Evolutionary conservation across 2,113 vertebrate species (phyloP), one percentile per base, ranked within the genome.

Genomic region (Bubo blakistoni): DNA sequence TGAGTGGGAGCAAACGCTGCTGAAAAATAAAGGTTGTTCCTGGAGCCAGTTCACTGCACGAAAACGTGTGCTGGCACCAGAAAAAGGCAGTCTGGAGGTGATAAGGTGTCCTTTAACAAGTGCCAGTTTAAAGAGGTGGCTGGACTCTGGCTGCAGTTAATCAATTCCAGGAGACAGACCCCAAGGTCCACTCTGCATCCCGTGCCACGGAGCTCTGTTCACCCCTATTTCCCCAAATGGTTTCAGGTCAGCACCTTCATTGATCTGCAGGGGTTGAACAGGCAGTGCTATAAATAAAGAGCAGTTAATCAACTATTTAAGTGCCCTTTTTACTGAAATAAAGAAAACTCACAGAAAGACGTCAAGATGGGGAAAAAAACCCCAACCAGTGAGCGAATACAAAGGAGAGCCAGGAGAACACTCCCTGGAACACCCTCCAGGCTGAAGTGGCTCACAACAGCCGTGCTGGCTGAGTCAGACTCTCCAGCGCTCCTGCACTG

Each of bases 271-370:
- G 49, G 24, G 30, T 30, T 57, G 78, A 95, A 77, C 32, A 70
- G 59, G 20, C 84, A 84, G 88, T 3, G 19, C 78, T 91, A 66
- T 66, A 87, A 91, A 95, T 85, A 90, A 42, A 49, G 34, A 94
- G 22, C 59, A 67, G 58, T 81, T 95, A 30, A 93, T 96, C 89
- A 86, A 55, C 67, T 65, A 18, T 40, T 52, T 52, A 76, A 95
- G 54, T 32, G 58, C 54, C 49, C 74, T 77, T 94, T 89, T 80
- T 82, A 92, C 54, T 47, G 73, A 92, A 79, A 80, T 80, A 79
- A 90, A 89, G 62, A 67, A 88, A 86, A 25, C 17, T 6, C 44
- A 44, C 18, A 92, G 78, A 81, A 92, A 72, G 1, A 95, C 25
- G 13, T 94, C 62, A 96, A 79, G 73, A 66, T 22, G 11, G 19